Percentiles rank a stretch among this genome's conserved stretches.
Evolutionary conservation across 2,888 invertebrate species (phyloP).

Genomic region (Morpho achilles): DNA sequence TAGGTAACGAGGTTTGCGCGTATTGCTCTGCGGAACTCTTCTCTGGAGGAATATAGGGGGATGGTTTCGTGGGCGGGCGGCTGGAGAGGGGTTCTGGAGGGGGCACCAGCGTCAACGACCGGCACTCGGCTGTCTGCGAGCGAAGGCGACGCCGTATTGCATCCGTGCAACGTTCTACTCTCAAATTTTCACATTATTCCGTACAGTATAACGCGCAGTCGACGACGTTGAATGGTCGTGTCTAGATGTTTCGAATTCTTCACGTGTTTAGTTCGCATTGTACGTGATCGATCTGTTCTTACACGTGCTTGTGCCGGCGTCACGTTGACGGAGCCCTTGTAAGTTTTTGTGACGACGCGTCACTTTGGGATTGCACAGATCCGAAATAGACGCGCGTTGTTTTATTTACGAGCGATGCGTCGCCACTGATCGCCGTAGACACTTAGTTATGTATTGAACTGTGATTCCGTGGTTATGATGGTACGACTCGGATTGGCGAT

Average conservation of each 20-base stretch:
- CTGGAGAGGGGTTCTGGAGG: conserved; percentile 57
- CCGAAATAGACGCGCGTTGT: conserved; percentile 53
- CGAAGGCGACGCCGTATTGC: conserved; percentile 60
- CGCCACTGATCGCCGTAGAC: conserved; percentile 28
- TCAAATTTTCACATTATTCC: conserved; percentile 10
- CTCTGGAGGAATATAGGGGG: conserved; percentile 26
- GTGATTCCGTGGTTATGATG: conserved; percentile 42
- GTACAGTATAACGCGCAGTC: no score
- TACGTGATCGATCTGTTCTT: conserved; percentile 27
- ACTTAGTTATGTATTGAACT: conserved; percentile 2
- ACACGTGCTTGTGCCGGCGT: conserved; percentile 40
- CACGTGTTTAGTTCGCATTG: no score
- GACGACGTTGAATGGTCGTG: conserved; percentile 14
- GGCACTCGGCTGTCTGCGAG: conserved; percentile 64
- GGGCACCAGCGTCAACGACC: conserved; percentile 73
- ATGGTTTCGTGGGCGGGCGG: conserved; percentile 69
- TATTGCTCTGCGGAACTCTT: conserved; percentile 10
- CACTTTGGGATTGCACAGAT: conserved; percentile 51
- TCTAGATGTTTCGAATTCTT: not conserved
- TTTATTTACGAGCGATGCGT: conserved; percentile 51
- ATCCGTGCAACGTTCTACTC: conserved; percentile 29
- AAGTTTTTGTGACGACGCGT: conserved; percentile 51
- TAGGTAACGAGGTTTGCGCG: not conserved
- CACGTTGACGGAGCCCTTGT: conserved; percentile 43
- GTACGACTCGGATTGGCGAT: conserved; percentile 70